A percentile compares a stretch with the other conserved stretches of the same genome.
phyloP scores from a whole-genome alignment of 2,888 invertebrate species.

The Chymomyza amoena region DNA sequence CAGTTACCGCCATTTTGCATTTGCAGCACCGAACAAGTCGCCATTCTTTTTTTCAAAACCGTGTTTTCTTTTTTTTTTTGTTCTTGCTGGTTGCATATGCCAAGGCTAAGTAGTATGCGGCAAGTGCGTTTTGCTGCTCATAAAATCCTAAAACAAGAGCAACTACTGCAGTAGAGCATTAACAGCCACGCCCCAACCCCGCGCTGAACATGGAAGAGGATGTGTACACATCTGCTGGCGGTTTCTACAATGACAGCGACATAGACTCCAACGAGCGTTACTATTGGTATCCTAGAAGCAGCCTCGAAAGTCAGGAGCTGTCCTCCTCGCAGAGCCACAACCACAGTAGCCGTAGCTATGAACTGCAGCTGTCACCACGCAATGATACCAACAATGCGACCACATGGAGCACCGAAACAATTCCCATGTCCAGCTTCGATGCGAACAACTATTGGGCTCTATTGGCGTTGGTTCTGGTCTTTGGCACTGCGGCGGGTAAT shows the following conservation, averaged over 20 bases:
- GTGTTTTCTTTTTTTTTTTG: not conserved
- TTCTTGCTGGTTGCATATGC: constrained; percentile 39
- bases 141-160: constrained; percentile 1
- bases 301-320: constrained; percentile 42
- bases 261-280: constrained; percentile 9
- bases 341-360: constrained; percentile 20
- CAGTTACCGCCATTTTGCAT: constrained; percentile 40
- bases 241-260: constrained; percentile 49
- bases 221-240: constrained; percentile 61
- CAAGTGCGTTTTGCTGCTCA: constrained; percentile 13
- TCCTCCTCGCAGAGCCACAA: constrained; percentile 26
- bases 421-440: constrained; percentile 35
- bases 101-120: constrained; percentile 54
- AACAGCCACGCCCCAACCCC: constrained; percentile 7
- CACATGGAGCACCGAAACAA: constrained; percentile 5
- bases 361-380: not conserved
- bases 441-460: constrained; percentile 91
- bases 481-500: constrained; percentile 94
- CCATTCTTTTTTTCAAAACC: not conserved
- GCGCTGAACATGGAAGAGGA: constrained; percentile 66
- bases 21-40: constrained; percentile 26
- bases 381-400: constrained; percentile 42
- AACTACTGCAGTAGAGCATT: constrained; percentile 24
- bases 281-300: constrained; percentile 36
- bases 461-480: constrained; percentile 86